A percentile compares a stretch with the other conserved stretches of the same genome.
Evolutionary conservation across 2,113 vertebrate genomes (phyloP).

Genomic region (Syrrhaptes paradoxus): DNA sequence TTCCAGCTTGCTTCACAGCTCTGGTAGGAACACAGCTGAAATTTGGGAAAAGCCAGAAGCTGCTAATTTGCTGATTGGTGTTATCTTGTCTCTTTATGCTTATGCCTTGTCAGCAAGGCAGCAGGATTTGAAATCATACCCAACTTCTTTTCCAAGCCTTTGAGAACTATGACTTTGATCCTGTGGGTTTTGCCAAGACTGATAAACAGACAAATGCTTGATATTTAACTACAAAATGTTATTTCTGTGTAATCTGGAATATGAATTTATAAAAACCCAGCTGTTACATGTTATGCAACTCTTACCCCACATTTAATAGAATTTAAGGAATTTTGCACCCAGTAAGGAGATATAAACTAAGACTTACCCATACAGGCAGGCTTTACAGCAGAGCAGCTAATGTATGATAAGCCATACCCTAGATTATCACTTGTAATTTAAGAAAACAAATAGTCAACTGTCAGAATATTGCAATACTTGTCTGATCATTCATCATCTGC

Average conservation of each 20-base stretch:
- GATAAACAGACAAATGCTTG: neutral
- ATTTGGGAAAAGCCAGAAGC: constrained; percentile 15
- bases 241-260: neutral
- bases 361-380: neutral
- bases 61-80: neutral
- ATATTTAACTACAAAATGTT: neutral
- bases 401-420: neutral
- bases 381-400: neutral
- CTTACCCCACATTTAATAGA: neutral
- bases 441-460: neutral
- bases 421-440: neutral
- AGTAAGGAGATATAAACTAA: neutral
- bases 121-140: neutral
- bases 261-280: neutral
- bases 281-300: neutral
- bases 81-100: neutral
- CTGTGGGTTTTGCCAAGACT: neutral
- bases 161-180: neutral
- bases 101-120: neutral
- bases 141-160: neutral
- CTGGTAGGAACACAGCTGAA: constrained; percentile 5
- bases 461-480: neutral
- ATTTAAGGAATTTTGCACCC: neutral
- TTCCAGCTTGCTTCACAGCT: constrained; percentile 31
- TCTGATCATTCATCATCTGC: neutral